Evolutionary conservation across 2,888 invertebrate species (phyloP), one percentile per base, ranked within the genome.

Genomic region (Macrophya annulata): DNA sequence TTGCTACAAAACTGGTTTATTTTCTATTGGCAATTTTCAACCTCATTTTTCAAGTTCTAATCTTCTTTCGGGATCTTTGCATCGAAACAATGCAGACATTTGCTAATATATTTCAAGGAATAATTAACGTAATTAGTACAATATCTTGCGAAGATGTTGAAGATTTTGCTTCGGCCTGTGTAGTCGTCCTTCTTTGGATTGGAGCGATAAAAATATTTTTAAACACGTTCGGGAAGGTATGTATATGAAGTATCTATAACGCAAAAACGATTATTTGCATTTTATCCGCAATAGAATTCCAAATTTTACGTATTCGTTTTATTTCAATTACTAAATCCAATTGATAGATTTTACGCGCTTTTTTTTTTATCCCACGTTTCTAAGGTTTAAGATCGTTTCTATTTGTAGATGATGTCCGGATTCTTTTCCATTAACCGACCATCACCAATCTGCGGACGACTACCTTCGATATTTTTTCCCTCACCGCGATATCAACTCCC

Each of bases 101-200:
- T 77, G 90, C 88, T 0, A 90, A 91, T 71, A 82, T 92, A 17
- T 91, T 92, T 84, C 90, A 89, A 45, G 90, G 90, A 3, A 87
- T 92, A 76, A 89, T 91, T 48, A 90, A 90, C 5, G 86, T 91
- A 25, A 85, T 92, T 31, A 89, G 88, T 40, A 88, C 85, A 15
- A 90, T 93, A n/a, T 90, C 85, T 48, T 90, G 90, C 85, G 91
- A 92, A 3, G 91, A 92, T 40, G 87, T 92, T 62, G 93, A 93
- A 62, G 91, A 91, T 25, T 90, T 93, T 45, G 90, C 90, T 0
- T 89, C 90, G 0, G 91, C 91, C 0, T 91, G 91, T 45, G 89
- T 92, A 76, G 90, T 93, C 21, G 87, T 91, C 21, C 65, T 91
- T 0, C 89, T 92, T 12, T 93, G 91, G 90, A 74, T 89, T 77